A percentile compares a stretch with the other conserved stretches of the same genome.
These are phyloP conservation scores for Crambe crambe DNA, from an alignment of 37 sponge, comb jelly and placozoan species.

Conservation along the genomic window DNA sequence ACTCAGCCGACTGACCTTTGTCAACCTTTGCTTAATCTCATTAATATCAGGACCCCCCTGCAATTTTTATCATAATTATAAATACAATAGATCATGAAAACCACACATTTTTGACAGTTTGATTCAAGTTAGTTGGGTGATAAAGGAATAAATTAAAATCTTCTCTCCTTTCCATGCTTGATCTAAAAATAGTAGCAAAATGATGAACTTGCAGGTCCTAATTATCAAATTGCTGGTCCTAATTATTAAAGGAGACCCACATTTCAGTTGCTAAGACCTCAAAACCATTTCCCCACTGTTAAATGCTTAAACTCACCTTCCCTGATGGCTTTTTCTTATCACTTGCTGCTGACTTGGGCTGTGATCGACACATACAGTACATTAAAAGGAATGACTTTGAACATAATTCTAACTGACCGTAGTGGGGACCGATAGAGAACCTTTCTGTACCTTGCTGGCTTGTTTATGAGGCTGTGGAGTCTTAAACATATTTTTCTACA, in stretches of 20 bases:
- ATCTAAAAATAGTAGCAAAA: neutral
- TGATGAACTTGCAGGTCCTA: too few relatives aligned
- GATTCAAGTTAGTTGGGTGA: too few relatives aligned
- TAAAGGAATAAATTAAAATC: neutral
- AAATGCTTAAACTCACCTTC: neutral
- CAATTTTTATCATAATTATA: neutral
- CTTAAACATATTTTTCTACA: conserved; percentile 15
- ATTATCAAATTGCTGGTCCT: neutral
- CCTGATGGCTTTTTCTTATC: conserved; percentile 1
- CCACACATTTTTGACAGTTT: too few relatives aligned
- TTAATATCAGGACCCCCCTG: conserved; percentile 33
- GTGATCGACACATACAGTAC: too few relatives aligned
- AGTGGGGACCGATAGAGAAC: conserved; percentile 9
- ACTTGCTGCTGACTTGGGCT: conserved; percentile 26
- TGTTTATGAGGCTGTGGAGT: conserved; percentile 23
- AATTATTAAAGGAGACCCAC: neutral
- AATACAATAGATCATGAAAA: too few relatives aligned
- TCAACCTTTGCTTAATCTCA: conserved; percentile 56
- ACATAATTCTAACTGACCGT: conserved; percentile 23
- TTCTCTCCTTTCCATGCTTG: neutral
- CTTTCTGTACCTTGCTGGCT: conserved; percentile 6
- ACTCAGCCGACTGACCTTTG: conserved; percentile 21
- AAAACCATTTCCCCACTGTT: neutral
- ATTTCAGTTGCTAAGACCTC: too few relatives aligned
- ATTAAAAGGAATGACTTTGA: too few relatives aligned